Percentiles rank a stretch among this genome's conserved stretches.
These are phyloP conservation scores for Panzeria rudis DNA, from an alignment of 2,888 invertebrate genomes.

Conservation along the genomic window DNA sequence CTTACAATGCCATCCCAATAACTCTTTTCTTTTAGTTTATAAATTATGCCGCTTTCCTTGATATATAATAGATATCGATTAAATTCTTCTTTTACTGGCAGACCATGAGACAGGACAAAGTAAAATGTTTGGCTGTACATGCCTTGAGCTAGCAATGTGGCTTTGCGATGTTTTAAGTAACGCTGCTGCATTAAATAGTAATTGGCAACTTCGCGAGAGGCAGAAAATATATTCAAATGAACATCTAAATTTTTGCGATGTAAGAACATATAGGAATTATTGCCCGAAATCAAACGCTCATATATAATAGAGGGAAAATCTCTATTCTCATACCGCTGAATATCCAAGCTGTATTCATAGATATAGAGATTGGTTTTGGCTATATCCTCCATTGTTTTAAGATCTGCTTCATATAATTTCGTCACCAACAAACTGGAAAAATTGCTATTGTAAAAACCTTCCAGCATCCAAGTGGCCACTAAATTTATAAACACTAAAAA, in stretches of 20 bases:
- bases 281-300: slow-evolving; percentile 9
- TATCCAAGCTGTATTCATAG: slow-evolving; percentile 30
- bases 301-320: slow-evolving; percentile 5
- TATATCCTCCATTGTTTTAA: slow-evolving; percentile 19
- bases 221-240: slow-evolving; percentile 12
- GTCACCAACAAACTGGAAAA: slow-evolving; percentile 47
- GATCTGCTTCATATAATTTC: slow-evolving; percentile 19
- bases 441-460: slow-evolving; percentile 30
- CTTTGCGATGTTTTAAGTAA: slow-evolving; percentile 19
- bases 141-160: slow-evolving; percentile 7
- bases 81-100: slow-evolving; percentile 26
- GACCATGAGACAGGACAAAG: not conserved
- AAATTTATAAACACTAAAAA: slow-evolving; percentile 6
- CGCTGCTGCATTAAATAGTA: slow-evolving; percentile 49
- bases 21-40: slow-evolving; percentile 5
- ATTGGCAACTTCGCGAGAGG: not conserved
- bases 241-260: slow-evolving; percentile 41
- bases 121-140: slow-evolving; percentile 11
- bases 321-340: not conserved
- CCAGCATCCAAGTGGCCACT: slow-evolving; percentile 25
- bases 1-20: slow-evolving; percentile 41
- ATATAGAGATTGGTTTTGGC: slow-evolving; percentile 24
- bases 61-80: slow-evolving; percentile 45
- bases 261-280: slow-evolving; percentile 11
- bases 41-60: slow-evolving; percentile 34